phyloP scores from a whole-genome alignment of 2,888 invertebrate genomes.

The Adelognathus sp. region DNA sequence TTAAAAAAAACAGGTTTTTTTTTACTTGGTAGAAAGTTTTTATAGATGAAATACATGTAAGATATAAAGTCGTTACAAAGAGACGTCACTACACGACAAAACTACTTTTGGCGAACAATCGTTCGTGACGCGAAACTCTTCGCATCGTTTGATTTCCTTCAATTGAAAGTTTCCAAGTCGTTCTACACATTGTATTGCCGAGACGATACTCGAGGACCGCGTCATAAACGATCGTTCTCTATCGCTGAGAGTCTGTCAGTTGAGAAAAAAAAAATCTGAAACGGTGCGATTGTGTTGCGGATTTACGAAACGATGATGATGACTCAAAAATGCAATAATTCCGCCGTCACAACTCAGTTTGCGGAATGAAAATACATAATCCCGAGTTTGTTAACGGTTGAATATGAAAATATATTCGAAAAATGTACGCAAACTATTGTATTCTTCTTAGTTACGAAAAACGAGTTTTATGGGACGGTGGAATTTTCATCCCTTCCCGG shows the following conservation, averaged over 20 bases:
- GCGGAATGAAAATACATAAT: constrained; percentile 27
- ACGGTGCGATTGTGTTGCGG: constrained; percentile 37
- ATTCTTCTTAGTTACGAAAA: constrained; percentile 3
- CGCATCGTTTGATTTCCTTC: constrained; percentile 23
- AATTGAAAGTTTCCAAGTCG: constrained; percentile 6
- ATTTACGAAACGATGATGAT: constrained; percentile 27
- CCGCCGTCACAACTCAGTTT: constrained; percentile 27
- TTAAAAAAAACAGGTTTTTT: constrained; percentile 49
- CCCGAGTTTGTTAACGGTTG: constrained; percentile 27
- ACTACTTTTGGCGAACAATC: constrained; percentile 70
- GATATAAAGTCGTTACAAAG: constrained; percentile 80
- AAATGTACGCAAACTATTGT: constrained; percentile 36
- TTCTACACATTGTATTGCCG: background rate
- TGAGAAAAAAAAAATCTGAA: constrained; percentile 33
- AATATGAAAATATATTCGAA: constrained; percentile 46
- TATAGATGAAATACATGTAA: constrained; percentile 80
- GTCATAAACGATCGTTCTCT: constrained; percentile 49
- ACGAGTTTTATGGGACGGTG: constrained; percentile 21
- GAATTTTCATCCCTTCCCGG: constrained; percentile 24
- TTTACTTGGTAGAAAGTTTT: constrained; percentile 78
- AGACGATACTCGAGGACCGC: constrained; percentile 49
- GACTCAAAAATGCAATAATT: constrained; percentile 37
- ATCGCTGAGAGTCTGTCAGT: constrained; percentile 50
- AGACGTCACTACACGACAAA: constrained; percentile 77
- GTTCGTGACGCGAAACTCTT: constrained; percentile 58